These are phyloP conservation scores for Orestias chungarensis DNA, from an alignment of 2,797 vertebrate species.

Conservation along the genomic window DNA sequence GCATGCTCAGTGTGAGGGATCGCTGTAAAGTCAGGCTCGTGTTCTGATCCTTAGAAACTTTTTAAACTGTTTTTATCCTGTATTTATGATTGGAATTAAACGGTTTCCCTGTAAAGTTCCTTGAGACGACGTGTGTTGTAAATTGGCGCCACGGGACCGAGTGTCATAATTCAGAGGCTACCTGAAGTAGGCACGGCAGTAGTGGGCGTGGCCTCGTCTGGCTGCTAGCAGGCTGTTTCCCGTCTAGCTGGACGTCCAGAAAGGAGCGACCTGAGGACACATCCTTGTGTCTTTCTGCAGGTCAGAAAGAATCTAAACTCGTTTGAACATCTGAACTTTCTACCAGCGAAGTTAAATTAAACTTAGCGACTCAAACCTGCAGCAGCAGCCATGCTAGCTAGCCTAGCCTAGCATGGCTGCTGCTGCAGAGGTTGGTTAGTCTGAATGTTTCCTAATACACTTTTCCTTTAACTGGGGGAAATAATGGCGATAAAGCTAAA, in stretches of 20 bases:
- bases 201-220: conserved; percentile 52
- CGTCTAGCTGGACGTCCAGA: not conserved
- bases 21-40: no score
- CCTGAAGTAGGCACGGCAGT: not conserved
- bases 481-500: no score
- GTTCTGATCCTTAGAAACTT: no score
- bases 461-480: no score
- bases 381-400: not conserved
- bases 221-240: conserved; percentile 29
- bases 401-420: no score
- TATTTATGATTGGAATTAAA: no score
- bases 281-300: not conserved
- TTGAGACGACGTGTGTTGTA: no score
- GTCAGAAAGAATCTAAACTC: not conserved
- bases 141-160: not conserved
- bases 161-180: not conserved
- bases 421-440: no score
- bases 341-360: not conserved
- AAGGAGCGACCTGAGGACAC: not conserved
- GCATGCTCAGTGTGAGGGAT: no score
- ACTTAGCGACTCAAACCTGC: not conserved
- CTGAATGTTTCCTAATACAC: no score
- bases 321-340: not conserved
- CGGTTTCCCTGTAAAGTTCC: no score
- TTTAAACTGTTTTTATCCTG: no score